Conservation (phyloP, 2,113 vertebrate genomes). For the Platycercus adscitus region DNA sequence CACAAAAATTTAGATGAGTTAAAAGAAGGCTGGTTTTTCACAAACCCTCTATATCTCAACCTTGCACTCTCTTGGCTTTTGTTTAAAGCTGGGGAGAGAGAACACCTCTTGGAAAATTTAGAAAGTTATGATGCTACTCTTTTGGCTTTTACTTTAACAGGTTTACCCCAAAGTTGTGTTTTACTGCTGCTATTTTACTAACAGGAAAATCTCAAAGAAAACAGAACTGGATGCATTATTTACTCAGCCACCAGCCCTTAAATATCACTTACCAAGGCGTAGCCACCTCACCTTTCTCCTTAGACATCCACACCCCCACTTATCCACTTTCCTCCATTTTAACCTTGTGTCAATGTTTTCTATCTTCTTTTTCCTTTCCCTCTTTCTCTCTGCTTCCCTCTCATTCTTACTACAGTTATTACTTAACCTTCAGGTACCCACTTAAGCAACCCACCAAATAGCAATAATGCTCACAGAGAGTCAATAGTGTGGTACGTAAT, state of each 20-base stretch:
- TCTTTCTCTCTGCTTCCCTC: slow-evolving; percentile 23
- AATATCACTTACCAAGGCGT: slow-evolving; percentile 43
- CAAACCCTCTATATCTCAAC: not conserved
- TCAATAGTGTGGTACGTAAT: slow-evolving; percentile 71
- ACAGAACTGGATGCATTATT: slow-evolving; percentile 24
- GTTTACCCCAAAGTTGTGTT: not conserved
- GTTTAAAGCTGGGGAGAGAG: not conserved
- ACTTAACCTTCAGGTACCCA: slow-evolving; percentile 77
- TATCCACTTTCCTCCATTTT: slow-evolving; percentile 66
- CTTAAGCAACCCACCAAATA: slow-evolving; percentile 75
- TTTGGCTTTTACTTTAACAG: not conserved
- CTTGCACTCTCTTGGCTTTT: not conserved
- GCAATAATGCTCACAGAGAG: slow-evolving; percentile 69
- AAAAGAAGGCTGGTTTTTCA: not conserved
- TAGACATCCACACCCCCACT: slow-evolving; percentile 59
- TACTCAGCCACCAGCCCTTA: slow-evolving; percentile 43
- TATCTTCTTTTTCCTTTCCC: slow-evolving; percentile 40
- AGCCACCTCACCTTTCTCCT: slow-evolving; percentile 64
- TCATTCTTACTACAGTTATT: slow-evolving; percentile 64
- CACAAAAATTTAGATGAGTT: not conserved
- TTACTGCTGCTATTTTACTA: not conserved
- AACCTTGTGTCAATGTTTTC: slow-evolving; percentile 68
- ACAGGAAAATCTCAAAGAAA: not conserved
- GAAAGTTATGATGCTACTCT: not conserved
- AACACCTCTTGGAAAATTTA: not conserved